phyloP scores from a whole-genome alignment of 2,797 vertebrate genomes.

The Tangara arthus region DNA sequence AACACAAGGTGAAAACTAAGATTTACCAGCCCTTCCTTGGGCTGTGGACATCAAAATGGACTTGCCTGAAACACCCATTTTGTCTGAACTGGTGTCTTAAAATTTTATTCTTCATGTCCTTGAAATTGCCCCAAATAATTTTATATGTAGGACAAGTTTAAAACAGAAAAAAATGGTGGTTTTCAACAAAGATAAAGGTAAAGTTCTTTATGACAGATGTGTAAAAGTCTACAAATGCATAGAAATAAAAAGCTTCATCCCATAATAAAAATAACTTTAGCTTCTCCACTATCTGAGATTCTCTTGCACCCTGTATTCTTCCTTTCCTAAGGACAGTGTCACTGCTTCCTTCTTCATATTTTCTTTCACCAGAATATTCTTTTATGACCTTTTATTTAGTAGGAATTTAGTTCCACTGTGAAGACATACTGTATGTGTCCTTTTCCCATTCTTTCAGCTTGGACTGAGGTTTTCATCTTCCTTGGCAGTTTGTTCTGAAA shows the following conservation, averaged over 20 bases:
- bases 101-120: not conserved
- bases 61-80: not conserved
- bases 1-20: not conserved
- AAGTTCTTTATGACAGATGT: not conserved
- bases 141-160: not conserved
- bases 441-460: not conserved
- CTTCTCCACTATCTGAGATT: not conserved
- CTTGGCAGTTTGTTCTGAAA: not conserved
- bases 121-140: not conserved
- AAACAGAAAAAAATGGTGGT: rapidly evolving
- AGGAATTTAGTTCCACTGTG: not conserved
- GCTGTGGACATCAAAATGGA: not conserved
- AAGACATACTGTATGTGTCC: not conserved
- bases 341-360: not conserved
- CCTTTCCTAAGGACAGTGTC: not conserved
- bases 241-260: not conserved
- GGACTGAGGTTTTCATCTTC: not conserved
- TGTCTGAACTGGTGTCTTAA: not conserved
- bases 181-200: not conserved
- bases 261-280: not conserved
- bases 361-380: not conserved
- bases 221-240: not conserved
- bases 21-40: not conserved
- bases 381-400: not conserved
- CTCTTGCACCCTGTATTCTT: not conserved